These are phyloP conservation scores for Thamnophis sirtalis DNA, from an alignment of 2,113 vertebrate species.

Conservation along the genomic window DNA sequence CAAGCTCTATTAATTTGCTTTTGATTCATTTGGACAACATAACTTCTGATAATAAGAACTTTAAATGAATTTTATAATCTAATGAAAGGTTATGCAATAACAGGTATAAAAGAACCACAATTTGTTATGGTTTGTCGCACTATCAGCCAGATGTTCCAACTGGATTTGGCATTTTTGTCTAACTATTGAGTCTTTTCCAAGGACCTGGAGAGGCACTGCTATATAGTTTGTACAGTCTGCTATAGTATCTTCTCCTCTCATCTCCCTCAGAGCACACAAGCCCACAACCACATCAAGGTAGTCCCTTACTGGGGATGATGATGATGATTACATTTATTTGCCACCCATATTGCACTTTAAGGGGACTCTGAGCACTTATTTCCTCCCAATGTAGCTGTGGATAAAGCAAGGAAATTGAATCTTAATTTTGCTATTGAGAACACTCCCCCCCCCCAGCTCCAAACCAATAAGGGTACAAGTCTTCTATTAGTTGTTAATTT, in stretches of 20 bases:
- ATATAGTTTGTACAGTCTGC: background rate
- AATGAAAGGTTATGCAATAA: background rate
- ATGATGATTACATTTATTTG: too few species aligned
- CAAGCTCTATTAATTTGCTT: slow-evolving; percentile 23
- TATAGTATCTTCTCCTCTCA: background rate
- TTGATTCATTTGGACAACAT: slow-evolving; percentile 26
- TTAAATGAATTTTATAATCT: background rate
- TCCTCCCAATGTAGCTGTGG: background rate
- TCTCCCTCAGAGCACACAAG: background rate
- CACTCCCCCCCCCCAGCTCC: background rate
- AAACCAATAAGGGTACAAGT: background rate
- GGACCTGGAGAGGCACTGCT: background rate
- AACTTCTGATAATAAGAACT: slow-evolving; percentile 21
- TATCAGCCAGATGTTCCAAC: background rate
- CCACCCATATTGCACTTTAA: background rate
- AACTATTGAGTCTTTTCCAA: too few species aligned
- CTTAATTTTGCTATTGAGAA: background rate
- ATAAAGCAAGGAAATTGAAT: background rate
- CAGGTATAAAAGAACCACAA: background rate
- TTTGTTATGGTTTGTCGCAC: background rate
- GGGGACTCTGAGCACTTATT: background rate
- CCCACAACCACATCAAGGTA: too few species aligned
- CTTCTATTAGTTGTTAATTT: background rate
- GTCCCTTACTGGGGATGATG: too few species aligned
- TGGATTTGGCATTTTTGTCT: too few species aligned